These are phyloP conservation scores for Anastatus disparis DNA, from an alignment of 1,140 invertebrate species.

Conservation along the genomic window DNA sequence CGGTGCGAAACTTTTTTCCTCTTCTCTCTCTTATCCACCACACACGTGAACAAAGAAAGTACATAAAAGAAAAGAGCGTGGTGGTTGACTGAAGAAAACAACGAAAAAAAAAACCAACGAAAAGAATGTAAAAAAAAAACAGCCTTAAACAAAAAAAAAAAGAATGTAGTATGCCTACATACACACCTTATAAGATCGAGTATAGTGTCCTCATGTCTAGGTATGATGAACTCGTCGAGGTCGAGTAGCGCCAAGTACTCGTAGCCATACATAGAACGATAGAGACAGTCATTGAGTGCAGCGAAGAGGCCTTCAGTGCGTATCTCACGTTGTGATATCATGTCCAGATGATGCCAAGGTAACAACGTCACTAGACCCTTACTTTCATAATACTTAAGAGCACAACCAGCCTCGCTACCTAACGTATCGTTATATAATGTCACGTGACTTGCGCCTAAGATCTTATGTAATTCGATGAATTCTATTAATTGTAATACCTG, in stretches of 20 bases:
- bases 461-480: slow-evolving; percentile 89
- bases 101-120: too few species aligned
- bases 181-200: slow-evolving; percentile 72
- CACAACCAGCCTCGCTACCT: slow-evolving; percentile 79
- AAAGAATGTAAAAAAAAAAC: too few species aligned
- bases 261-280: slow-evolving; percentile 85
- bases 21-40: too few species aligned
- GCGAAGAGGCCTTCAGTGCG: slow-evolving; percentile 92
- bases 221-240: slow-evolving; percentile 91
- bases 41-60: too few species aligned
- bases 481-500: slow-evolving; percentile 86
- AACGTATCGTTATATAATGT: slow-evolving; percentile 94
- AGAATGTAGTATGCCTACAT: too few species aligned
- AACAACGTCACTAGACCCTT: slow-evolving; percentile 80
- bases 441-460: slow-evolving; percentile 89
- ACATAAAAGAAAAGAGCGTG: too few species aligned
- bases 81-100: too few species aligned
- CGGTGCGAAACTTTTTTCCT: too few species aligned
- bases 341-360: slow-evolving; percentile 87
- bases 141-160: neutral
- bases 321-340: slow-evolving; percentile 90
- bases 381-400: slow-evolving; percentile 77
- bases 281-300: slow-evolving; percentile 92
- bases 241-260: slow-evolving; percentile 87
- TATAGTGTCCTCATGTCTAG: slow-evolving; percentile 78